phyloP scores from a whole-genome alignment of 1,140 invertebrate genomes.

The Gryon sp. region DNA sequence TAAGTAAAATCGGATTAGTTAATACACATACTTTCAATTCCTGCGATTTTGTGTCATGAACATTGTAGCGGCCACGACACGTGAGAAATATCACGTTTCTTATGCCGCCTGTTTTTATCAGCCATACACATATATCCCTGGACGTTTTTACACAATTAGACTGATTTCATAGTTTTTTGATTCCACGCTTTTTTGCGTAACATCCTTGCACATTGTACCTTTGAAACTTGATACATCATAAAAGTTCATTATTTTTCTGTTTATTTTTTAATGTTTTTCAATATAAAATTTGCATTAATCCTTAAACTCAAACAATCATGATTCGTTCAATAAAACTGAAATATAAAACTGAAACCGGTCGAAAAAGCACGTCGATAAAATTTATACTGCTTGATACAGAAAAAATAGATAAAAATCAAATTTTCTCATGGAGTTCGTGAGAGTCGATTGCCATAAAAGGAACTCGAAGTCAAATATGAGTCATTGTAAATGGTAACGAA shows the following conservation, averaged over 20 bases:
- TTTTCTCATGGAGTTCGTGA: slow-evolving; percentile 28
- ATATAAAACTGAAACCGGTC: no score
- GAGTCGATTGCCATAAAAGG: slow-evolving; percentile 9
- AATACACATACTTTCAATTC: slow-evolving; percentile 9
- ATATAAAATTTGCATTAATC: no score
- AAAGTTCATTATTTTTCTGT: no score
- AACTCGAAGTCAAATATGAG: slow-evolving; percentile 5
- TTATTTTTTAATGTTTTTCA: no score
- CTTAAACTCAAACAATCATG: no score
- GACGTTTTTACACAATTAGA: slow-evolving; percentile 19
- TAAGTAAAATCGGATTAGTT: slow-evolving; percentile 16
- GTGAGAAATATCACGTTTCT: slow-evolving; percentile 48
- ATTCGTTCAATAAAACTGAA: no score
- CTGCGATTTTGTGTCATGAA: slow-evolving; percentile 24
- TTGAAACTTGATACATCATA: no score
- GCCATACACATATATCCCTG: slow-evolving; percentile 1
- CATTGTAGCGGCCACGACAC: slow-evolving; percentile 13
- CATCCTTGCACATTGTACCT: slow-evolving; percentile 7
- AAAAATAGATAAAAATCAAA: slow-evolving; percentile 4
- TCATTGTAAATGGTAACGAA: slow-evolving; percentile 12
- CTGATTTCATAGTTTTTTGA: slow-evolving; percentile 37
- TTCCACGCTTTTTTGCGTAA: slow-evolving; percentile 21
- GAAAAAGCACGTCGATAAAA: no score
- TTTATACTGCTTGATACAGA: neutral
- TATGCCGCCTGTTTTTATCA: slow-evolving; percentile 18